Conservation (phyloP, 2,797 vertebrate species). For the Rhincodon typus region DNA sequence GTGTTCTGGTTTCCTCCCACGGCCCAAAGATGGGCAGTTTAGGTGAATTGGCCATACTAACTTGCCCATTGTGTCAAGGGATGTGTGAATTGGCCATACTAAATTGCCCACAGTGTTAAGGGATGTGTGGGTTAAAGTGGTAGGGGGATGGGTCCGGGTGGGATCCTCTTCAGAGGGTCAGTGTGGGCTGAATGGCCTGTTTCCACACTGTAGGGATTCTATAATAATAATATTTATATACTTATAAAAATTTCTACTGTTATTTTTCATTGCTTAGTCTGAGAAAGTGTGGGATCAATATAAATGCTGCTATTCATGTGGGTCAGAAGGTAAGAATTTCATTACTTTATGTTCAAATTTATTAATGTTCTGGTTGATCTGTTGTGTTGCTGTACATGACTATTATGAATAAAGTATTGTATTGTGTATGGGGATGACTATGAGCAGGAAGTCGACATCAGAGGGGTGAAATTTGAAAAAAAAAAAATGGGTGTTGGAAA, state of each 20-base stretch:
- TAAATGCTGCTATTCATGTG: background rate
- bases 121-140: no score
- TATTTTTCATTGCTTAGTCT: background rate
- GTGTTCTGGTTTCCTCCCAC: no score
- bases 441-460: background rate
- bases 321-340: fast-evolving
- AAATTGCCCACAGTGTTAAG: no score
- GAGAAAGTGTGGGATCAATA: background rate
- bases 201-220: no score
- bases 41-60: no score
- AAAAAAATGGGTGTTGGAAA: background rate
- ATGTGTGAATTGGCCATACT: no score
- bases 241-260: background rate
- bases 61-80: no score
- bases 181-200: no score
- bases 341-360: background rate
- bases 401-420: background rate
- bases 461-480: background rate
- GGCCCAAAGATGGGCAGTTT: no score
- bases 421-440: background rate
- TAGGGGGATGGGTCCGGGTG: no score
- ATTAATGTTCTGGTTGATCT: background rate
- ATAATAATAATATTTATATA: no score
- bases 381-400: background rate
- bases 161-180: no score